phyloP scores from a whole-genome alignment of 2,888 invertebrate genomes.

The Drymonia ruficornis region DNA sequence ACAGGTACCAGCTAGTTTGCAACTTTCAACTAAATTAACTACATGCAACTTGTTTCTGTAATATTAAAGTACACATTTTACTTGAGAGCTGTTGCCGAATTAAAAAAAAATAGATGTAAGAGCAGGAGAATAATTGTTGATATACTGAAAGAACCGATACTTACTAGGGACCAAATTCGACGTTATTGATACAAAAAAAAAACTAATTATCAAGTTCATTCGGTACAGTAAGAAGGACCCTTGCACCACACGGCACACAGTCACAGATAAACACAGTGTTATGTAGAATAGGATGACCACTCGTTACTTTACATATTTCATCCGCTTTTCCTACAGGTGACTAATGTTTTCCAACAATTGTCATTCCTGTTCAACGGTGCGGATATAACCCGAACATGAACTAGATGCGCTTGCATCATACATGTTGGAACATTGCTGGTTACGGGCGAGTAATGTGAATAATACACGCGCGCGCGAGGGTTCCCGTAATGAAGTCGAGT shows the following conservation, averaged over 20 bases:
- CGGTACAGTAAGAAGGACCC: too few relatives aligned
- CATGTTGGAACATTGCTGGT: constrained; percentile 14
- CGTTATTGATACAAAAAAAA: too few relatives aligned
- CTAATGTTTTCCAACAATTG: neutral
- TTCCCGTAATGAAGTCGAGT: constrained; percentile 8
- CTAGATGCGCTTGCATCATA: constrained; percentile 5
- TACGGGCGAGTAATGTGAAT: constrained; percentile 8
- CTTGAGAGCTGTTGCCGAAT: neutral
- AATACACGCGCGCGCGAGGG: constrained; percentile 8
- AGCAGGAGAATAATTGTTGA: neutral
- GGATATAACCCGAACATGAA: neutral
- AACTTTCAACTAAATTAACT: neutral
- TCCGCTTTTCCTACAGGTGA: too few relatives aligned
- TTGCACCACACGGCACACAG: too few relatives aligned
- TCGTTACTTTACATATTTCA: too few relatives aligned
- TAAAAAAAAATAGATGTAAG: neutral
- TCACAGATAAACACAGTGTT: too few relatives aligned
- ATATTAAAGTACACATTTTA: neutral
- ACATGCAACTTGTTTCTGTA: neutral
- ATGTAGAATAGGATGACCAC: too few relatives aligned
- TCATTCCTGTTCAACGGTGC: neutral
- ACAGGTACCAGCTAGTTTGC: neutral
- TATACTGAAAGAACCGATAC: too few relatives aligned
- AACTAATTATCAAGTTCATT: too few relatives aligned
- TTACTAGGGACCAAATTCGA: too few relatives aligned